phyloP scores from a whole-genome alignment of 2,888 invertebrate genomes.

The Loripinus fragilis region DNA sequence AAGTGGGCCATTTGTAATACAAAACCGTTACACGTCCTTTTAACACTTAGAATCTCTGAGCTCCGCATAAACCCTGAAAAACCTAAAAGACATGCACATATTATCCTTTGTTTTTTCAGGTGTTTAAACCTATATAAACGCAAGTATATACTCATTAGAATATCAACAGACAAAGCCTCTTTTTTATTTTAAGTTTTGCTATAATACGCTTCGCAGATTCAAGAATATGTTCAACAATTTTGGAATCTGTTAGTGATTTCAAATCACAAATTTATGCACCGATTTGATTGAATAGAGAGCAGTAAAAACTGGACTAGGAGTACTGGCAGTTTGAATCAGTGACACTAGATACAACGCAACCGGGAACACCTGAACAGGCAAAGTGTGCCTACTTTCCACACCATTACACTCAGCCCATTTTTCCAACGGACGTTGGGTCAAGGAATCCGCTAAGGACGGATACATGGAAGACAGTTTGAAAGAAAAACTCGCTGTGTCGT shows the following conservation, averaged over 20 bases:
- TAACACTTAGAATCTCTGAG: constrained; percentile 29
- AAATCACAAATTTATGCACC: constrained; percentile 36
- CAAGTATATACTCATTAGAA: constrained; percentile 16
- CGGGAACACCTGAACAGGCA: constrained; percentile 40
- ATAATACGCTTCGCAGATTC: constrained; percentile 36
- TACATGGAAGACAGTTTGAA: too few species aligned
- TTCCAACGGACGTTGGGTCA: too few species aligned
- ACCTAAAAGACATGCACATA: constrained; percentile 28
- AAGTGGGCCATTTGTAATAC: too few species aligned
- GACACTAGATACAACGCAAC: constrained; percentile 45
- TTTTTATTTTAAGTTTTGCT: constrained; percentile 33
- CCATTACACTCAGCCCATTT: constrained; percentile 33
- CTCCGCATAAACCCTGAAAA: constrained; percentile 36
- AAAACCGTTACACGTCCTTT: too few species aligned
- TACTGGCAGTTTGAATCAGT: constrained; percentile 31
- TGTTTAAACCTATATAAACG: constrained; percentile 21
- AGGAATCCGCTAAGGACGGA: too few species aligned
- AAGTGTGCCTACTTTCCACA: constrained; percentile 27
- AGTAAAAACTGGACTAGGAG: constrained; percentile 37
- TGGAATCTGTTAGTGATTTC: constrained; percentile 37
- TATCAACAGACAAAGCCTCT: constrained; percentile 30
- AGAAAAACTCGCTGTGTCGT: too few species aligned
- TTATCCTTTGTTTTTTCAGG: constrained; percentile 32
- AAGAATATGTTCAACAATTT: constrained; percentile 27
- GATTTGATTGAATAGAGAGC: constrained; percentile 50